Conservation (phyloP, 2,113 vertebrate species). For the Mus pahari region DNA sequence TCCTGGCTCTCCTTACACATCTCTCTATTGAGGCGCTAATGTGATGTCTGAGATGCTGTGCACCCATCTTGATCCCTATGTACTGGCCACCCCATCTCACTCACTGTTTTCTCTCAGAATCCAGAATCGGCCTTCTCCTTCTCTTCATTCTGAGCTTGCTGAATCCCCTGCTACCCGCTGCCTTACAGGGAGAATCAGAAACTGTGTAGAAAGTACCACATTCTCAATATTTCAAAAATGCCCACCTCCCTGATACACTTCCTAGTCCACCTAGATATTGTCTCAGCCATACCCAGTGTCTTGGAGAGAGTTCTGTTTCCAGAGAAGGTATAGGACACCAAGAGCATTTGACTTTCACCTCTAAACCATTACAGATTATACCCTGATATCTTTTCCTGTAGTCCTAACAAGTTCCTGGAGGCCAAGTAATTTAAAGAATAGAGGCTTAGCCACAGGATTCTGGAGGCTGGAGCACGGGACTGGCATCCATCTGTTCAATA, state of each 20-base stretch:
- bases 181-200: not conserved
- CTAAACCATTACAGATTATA: not conserved
- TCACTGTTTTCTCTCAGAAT: constrained; percentile 12
- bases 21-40: not conserved
- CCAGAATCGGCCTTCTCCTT: not conserved
- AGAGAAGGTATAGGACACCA: not conserved
- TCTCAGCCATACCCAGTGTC: not conserved
- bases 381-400: not conserved
- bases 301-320: not conserved
- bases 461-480: not conserved
- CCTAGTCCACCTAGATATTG: not conserved
- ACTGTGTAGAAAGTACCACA: not conserved
- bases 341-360: not conserved
- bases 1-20: not conserved
- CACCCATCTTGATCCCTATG: not conserved
- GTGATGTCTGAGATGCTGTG: too few species aligned
- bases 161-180: not conserved
- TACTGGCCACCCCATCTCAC: not conserved
- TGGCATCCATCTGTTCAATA: not conserved
- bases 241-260: not conserved
- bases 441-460: not conserved
- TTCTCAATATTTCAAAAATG: not conserved
- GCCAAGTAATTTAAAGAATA: not conserved
- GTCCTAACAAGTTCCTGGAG: not conserved
- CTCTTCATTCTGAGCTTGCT: not conserved